Conservation (phyloP, 2,888 invertebrate genomes). For the Oscheius onirici region DNA sequence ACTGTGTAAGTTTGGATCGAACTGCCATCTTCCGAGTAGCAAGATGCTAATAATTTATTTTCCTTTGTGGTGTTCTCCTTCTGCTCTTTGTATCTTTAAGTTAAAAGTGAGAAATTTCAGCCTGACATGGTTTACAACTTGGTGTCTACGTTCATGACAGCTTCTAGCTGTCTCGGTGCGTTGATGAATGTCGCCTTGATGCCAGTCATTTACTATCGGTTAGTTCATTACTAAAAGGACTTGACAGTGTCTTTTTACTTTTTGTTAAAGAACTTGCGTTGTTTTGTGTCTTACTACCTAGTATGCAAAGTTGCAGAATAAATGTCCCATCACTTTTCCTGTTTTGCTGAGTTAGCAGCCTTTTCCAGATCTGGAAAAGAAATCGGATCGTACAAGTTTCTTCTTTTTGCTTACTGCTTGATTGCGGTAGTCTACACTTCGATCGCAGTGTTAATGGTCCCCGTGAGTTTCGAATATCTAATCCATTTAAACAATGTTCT, state of each 20-base stretch:
- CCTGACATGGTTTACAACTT: background rate
- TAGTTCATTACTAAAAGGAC: background rate
- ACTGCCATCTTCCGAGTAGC: too few relatives aligned
- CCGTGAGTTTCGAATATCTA: background rate
- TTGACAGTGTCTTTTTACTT: background rate
- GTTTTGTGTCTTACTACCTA: background rate
- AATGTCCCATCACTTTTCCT: background rate
- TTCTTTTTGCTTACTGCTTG: slow-evolving; percentile 1
- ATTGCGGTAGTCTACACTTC: slow-evolving; percentile 4
- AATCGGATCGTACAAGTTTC: slow-evolving; percentile 22
- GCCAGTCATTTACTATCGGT: background rate
- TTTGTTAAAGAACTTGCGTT: background rate
- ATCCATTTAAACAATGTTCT: background rate
- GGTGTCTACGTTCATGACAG: background rate
- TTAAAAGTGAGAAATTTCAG: too few relatives aligned
- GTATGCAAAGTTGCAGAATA: background rate
- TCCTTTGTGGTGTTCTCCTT: too few relatives aligned
- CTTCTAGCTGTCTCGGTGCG: background rate
- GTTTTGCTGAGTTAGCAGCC: background rate
- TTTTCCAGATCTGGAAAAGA: slow-evolving; percentile 3
- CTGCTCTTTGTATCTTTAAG: too few relatives aligned
- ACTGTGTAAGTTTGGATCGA: too few relatives aligned
- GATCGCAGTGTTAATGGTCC: slow-evolving; percentile 8
- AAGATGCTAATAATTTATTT: too few relatives aligned
- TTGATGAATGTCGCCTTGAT: background rate